phyloP scores from a whole-genome alignment of 2,113 vertebrate species.

The Corvus hawaiiensis region DNA sequence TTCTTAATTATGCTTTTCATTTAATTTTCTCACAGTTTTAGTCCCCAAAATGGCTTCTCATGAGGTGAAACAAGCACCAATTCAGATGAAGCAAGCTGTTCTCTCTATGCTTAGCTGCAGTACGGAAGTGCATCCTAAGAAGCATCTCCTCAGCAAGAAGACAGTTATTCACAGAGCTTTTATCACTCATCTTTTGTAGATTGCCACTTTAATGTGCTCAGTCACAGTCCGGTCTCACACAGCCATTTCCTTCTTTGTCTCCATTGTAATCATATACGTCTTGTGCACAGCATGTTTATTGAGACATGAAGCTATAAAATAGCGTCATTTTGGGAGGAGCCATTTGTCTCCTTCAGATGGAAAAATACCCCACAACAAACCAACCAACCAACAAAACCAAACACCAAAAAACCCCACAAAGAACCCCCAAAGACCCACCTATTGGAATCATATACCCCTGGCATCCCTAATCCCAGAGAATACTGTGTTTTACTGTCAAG shows the following conservation, averaged over 20 bases:
- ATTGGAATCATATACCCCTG: background rate
- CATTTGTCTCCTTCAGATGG: background rate
- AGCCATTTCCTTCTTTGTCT: background rate
- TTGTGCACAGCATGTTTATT: background rate
- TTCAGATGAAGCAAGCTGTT: background rate
- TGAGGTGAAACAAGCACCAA: background rate
- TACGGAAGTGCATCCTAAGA: background rate
- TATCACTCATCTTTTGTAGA: background rate
- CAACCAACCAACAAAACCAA: background rate
- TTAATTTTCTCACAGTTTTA: background rate
- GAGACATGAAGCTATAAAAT: background rate
- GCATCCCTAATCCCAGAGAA: background rate
- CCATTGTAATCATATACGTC: background rate
- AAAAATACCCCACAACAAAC: background rate
- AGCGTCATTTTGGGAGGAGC: background rate
- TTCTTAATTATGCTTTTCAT: background rate
- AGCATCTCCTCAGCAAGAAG: background rate
- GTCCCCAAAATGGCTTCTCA: background rate
- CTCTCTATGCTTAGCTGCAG: background rate
- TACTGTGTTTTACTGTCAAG: background rate
- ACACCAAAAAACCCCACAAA: background rate
- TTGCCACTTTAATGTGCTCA: background rate
- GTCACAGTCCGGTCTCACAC: background rate
- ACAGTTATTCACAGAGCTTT: background rate
- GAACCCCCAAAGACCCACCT: background rate